These are phyloP conservation scores for Rhabdomys dilectus DNA, from an alignment of 2,113 vertebrate species.

Conservation along the genomic window DNA sequence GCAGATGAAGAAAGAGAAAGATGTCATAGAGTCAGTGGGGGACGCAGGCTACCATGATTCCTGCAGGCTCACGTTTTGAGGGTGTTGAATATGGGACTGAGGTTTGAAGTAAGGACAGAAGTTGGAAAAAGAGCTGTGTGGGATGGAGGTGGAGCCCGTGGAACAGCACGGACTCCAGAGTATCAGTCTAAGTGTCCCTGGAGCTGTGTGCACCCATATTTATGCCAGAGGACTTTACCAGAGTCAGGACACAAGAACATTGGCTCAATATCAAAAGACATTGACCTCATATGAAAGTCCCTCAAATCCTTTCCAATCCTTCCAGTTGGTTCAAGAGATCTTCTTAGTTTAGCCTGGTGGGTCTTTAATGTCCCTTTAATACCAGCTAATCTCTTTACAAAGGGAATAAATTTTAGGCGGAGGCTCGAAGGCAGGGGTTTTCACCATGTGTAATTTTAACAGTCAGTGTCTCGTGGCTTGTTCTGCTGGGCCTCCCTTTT, in stretches of 20 bases:
- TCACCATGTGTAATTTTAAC: background rate
- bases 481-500: background rate
- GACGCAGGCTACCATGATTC: background rate
- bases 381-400: background rate
- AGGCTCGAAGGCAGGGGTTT: background rate
- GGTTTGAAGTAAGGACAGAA: background rate
- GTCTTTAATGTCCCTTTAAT: background rate
- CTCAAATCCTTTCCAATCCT: background rate
- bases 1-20: background rate
- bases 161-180: background rate
- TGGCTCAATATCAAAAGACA: background rate
- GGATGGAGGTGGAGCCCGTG: background rate
- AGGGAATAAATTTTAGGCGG: background rate
- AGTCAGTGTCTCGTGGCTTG: background rate
- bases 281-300: background rate
- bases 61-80: background rate
- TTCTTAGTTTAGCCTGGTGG: background rate
- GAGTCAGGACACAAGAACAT: background rate
- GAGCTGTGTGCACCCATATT: background rate
- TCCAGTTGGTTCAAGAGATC: background rate
- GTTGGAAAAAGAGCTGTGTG: background rate
- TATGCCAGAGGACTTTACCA: background rate
- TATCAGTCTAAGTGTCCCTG: background rate
- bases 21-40: fast-evolving
- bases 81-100: background rate